Evolutionary conservation across 2,797 vertebrate genomes (phyloP).

Genomic region (Hoplostethus mediterraneus): DNA sequence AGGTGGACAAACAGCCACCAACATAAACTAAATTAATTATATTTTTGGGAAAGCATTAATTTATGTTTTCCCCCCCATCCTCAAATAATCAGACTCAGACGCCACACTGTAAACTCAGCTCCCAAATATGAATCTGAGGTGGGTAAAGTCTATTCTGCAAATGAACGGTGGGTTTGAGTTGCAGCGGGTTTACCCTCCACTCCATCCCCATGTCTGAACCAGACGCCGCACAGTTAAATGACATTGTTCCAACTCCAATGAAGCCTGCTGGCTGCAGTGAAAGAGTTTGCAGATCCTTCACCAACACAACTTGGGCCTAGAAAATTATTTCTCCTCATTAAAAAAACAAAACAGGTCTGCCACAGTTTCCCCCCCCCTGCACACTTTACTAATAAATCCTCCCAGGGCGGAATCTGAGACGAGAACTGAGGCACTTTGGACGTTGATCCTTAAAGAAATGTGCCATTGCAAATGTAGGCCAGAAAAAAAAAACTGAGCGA

Average conservation of each 20-base stretch:
- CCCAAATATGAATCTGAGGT: not conserved
- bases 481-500: slow-evolving; percentile 3
- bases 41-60: slow-evolving; percentile 44
- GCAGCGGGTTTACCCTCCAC: not conserved
- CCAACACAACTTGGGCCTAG: slow-evolving; percentile 63
- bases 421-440: slow-evolving; percentile 37
- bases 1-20: slow-evolving; percentile 28
- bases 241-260: slow-evolving; percentile 2
- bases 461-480: slow-evolving; percentile 50
- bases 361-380: not conserved
- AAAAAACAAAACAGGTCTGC: slow-evolving; percentile 46
- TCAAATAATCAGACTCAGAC: too few species aligned
- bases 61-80: slow-evolving; percentile 5
- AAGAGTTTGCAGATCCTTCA: slow-evolving; percentile 4
- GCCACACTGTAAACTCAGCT: too few species aligned
- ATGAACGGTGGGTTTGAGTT: not conserved
- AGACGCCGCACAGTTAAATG: slow-evolving; percentile 3
- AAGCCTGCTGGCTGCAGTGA: slow-evolving; percentile 1
- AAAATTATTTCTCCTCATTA: slow-evolving; percentile 16
- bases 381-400: slow-evolving; percentile 13
- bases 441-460: slow-evolving; percentile 21
- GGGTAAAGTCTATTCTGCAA: slow-evolving; percentile 12
- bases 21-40: slow-evolving; percentile 27
- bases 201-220: not conserved
- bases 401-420: slow-evolving; percentile 15